Evolutionary conservation across 2,888 invertebrate genomes (phyloP).

Genomic region (Lepidocyrtoides sp.): DNA sequence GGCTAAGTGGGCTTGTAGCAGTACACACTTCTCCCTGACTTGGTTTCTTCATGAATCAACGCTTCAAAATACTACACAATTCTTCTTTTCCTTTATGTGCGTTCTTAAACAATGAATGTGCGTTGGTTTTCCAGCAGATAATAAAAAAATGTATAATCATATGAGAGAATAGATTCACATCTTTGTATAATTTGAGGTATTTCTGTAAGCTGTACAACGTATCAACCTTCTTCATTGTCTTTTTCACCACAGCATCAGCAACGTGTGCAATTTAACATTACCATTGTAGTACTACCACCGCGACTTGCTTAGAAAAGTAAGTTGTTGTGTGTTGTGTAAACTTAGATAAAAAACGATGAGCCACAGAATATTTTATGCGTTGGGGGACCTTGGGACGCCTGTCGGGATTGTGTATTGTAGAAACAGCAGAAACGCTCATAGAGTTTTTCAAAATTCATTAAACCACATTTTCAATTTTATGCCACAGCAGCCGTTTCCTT

Average conservation of each 20-base stretch:
- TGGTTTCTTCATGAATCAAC: constrained; percentile 68
- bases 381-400: constrained; percentile 70
- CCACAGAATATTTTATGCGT: constrained; percentile 68
- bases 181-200: background rate
- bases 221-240: constrained; percentile 33
- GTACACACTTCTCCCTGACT: constrained; percentile 5
- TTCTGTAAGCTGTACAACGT: no score
- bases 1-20: constrained; percentile 66
- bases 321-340: constrained; percentile 22
- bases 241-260: constrained; percentile 40
- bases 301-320: background rate
- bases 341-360: constrained; percentile 53
- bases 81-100: background rate
- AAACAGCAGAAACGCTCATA: constrained; percentile 44
- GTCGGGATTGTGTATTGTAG: constrained; percentile 50
- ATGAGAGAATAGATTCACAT: background rate
- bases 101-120: background rate
- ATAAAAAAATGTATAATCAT: background rate
- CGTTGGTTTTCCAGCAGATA: background rate
- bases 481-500: background rate
- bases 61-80: constrained; percentile 47
- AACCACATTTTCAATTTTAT: constrained; percentile 76
- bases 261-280: background rate
- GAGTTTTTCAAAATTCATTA: constrained; percentile 76
- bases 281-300: no score